Evolutionary conservation across 2,113 vertebrate species (phyloP).

Genomic region (Odontophorus gujanensis): DNA sequence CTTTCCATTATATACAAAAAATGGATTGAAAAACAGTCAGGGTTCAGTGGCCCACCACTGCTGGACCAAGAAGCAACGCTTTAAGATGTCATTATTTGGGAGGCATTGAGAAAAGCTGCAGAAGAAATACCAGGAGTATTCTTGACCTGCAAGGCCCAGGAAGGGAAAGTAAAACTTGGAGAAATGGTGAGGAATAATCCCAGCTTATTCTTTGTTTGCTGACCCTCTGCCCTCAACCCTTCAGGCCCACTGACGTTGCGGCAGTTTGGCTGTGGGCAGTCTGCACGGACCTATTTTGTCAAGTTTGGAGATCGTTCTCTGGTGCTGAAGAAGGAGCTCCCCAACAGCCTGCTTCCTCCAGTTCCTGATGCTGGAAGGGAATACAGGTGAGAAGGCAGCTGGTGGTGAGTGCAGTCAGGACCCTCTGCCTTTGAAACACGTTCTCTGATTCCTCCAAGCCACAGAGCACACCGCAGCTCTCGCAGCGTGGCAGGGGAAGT

Average conservation of each 20-base stretch:
- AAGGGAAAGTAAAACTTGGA: not conserved
- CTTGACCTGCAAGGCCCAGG: not conserved
- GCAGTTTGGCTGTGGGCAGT: slow-evolving; percentile 76
- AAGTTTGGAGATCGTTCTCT: slow-evolving; percentile 64
- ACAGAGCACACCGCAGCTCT: not conserved
- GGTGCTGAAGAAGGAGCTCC: slow-evolving; percentile 82
- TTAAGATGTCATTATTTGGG: not conserved
- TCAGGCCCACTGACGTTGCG: slow-evolving; percentile 72
- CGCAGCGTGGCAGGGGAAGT: not conserved
- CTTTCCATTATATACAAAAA: not conserved
- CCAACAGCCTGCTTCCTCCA: slow-evolving; percentile 31
- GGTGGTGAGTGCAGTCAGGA: rapidly evolving
- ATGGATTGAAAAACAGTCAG: not conserved
- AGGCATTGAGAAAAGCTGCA: not conserved
- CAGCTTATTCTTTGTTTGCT: not conserved
- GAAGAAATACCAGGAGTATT: not conserved
- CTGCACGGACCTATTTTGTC: slow-evolving; percentile 74
- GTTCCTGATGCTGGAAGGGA: slow-evolving; percentile 73
- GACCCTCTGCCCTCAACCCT: not conserved
- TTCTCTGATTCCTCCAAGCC: not conserved
- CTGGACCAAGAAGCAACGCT: not conserved
- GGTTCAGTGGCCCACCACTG: not conserved
- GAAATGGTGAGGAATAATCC: not conserved
- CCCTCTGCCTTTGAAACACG: not conserved
- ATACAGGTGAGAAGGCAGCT: slow-evolving; percentile 76